These are phyloP conservation scores for Pachyramphus minor DNA, from an alignment of 2,113 vertebrate species.

Conservation along the genomic window DNA sequence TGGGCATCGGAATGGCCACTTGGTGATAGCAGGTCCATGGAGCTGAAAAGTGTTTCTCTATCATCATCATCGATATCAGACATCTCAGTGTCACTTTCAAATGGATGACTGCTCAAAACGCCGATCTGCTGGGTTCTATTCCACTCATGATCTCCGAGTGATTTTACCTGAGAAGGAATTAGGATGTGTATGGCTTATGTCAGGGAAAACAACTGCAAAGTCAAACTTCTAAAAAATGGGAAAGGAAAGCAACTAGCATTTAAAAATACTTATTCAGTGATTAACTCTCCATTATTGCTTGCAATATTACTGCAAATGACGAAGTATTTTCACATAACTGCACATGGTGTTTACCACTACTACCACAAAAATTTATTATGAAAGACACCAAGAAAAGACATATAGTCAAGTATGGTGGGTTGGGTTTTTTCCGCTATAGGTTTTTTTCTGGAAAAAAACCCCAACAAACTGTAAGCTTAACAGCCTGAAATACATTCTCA, in stretches of 20 bases:
- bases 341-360: not conserved
- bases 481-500: not conserved
- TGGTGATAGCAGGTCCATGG: constrained; percentile 96
- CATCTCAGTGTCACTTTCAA: constrained; percentile 98
- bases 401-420: not conserved
- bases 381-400: not conserved
- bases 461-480: not conserved
- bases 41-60: constrained; percentile 94
- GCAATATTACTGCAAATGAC: not conserved
- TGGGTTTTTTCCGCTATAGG: not conserved
- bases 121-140: constrained; percentile 89
- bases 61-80: constrained; percentile 98
- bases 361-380: not conserved
- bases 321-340: not conserved
- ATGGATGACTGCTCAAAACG: constrained; percentile 87
- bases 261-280: not conserved
- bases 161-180: constrained; percentile 83
- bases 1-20: constrained; percentile 96
- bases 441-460: not conserved
- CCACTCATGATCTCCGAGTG: constrained; percentile 95
- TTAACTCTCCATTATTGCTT: not conserved
- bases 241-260: not conserved
- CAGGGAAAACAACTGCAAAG: not conserved
- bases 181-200: not conserved
- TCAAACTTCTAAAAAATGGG: not conserved